Conservation (phyloP, 2,113 vertebrate genomes). For the Erpornis zantholeuca region DNA sequence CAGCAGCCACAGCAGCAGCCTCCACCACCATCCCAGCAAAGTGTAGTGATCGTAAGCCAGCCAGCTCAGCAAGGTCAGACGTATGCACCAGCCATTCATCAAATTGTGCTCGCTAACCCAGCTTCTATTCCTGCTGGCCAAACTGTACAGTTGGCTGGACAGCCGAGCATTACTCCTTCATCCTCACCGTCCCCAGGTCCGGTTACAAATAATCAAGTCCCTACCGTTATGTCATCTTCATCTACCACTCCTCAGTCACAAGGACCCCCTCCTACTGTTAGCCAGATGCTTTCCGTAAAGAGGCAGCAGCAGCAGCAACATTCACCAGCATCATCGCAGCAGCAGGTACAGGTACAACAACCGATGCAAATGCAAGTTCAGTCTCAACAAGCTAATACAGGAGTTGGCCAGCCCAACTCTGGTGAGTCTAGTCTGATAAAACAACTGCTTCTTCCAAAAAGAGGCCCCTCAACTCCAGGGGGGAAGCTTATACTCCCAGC, state of each 20-base stretch:
- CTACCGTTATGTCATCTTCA: constrained; percentile 77
- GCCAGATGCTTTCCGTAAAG: constrained; percentile 93
- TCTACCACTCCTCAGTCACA: constrained; percentile 81
- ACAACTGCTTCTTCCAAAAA: constrained; percentile 97
- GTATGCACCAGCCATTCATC: constrained; percentile 94
- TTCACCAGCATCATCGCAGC: constrained; percentile 77
- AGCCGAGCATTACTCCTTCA: constrained; percentile 81
- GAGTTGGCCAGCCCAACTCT: constrained; percentile 83
- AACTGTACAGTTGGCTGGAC: constrained; percentile 88
- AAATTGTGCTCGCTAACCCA: constrained; percentile 95
- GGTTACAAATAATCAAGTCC: constrained; percentile 74
- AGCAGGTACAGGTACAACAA: constrained; percentile 78
- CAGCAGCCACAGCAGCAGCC: constrained; percentile 75
- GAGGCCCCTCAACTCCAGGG: constrained; percentile 94
- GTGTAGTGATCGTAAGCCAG: constrained; percentile 92
- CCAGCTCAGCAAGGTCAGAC: constrained; percentile 87
- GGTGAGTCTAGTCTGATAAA: constrained; percentile 98
- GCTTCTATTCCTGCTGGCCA: constrained; percentile 83
- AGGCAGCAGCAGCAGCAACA: constrained; percentile 87
- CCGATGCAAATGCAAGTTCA: constrained; percentile 81
- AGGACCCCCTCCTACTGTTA: constrained; percentile 86
- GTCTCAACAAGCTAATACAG: constrained; percentile 74
- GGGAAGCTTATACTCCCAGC: constrained; percentile 98
- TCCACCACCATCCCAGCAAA: constrained; percentile 82
- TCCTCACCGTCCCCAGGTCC: constrained; percentile 81